Evolutionary conservation across 2,888 invertebrate genomes (phyloP).

Genomic region (Oscheius onirici): DNA sequence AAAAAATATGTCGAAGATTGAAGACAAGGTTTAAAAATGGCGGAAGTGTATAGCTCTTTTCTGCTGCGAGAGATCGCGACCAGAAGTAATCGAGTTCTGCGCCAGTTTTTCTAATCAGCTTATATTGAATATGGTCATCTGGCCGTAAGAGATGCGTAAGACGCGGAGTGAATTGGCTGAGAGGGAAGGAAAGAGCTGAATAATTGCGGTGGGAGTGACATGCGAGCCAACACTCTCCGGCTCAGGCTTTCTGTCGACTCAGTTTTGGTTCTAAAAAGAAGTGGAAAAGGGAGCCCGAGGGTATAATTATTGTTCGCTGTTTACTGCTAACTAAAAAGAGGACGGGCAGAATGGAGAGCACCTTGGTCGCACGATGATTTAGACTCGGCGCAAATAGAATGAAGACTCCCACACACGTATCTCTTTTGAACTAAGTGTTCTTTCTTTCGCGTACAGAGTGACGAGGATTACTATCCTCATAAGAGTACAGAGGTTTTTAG

Average conservation of each 20-base stretch:
- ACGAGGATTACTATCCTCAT: background rate
- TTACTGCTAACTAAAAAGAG: no score
- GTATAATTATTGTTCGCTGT: slow-evolving; percentile 6
- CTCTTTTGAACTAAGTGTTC: background rate
- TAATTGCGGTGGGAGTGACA: slow-evolving; percentile 30
- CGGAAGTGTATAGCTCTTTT: background rate
- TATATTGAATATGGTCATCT: background rate
- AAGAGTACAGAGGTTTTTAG: no score
- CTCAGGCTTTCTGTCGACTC: background rate
- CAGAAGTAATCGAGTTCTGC: background rate
- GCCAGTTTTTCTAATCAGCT: background rate
- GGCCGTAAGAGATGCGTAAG: background rate
- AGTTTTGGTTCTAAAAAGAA: no score
- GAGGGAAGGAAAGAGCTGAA: background rate
- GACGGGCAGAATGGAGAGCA: background rate
- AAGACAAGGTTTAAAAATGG: no score
- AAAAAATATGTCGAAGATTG: no score
- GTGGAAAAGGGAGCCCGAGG: background rate
- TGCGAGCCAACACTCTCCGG: slow-evolving; percentile 23
- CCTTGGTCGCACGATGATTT: background rate
- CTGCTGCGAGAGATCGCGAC: no score
- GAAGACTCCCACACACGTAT: background rate
- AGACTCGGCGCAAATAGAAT: slow-evolving; percentile 3
- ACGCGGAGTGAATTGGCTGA: background rate
- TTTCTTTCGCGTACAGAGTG: background rate